Evolutionary conservation across 2,888 invertebrate species (phyloP), one percentile per base, ranked within the genome.

Genomic region (Pristionchus exspectatus): DNA sequence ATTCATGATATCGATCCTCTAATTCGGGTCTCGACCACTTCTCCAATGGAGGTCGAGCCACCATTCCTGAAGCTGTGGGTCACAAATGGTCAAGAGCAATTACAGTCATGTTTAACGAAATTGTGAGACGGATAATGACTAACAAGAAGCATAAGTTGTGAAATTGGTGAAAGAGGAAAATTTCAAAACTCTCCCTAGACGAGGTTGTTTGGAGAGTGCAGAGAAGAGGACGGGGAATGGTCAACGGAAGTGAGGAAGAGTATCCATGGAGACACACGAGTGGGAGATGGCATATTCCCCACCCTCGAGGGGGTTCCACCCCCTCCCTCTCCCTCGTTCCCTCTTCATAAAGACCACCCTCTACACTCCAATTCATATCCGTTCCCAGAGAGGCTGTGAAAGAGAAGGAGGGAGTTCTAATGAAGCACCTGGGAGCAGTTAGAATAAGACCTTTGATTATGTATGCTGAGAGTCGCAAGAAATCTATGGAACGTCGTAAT

Each of bases 1-100:
- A 33, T 74, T 91, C 90, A 89, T 94, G 94, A 88, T 92, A 94
- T 50, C 91, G 91, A 84, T 94, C 94, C 69, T 94, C 94, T n/a
- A 94, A 90, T 87, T 94, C 93, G 59, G 92, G 91, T 44, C 94
- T 92, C 54, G 90, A 93, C 94, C 94, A 94, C 50, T 90, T 93
- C 89, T 94, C 94, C 27, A 94, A 92, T 24, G 94, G 93, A 27
- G 92, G 91, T 66, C 94, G 91, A 24, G 77, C 77, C 33, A 92
- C 92, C 92, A 92, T 92, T 30, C 24, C 87, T 63, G 21, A 44
- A 59, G 9, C 18, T 14, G 30, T 63, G 21, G 16, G 16, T 63
- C 3, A 21, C 63, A n/a, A 50, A 50, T 50, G 12, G 44, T 50
- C 44, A 50, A 63, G 63, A 63, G 4, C 5, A 24, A n/a, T 21